A percentile compares a stretch with the other conserved stretches of the same genome.
Conservation (phyloP, 2,113 vertebrate species). For the Daphoenositta chrysoptera region DNA sequence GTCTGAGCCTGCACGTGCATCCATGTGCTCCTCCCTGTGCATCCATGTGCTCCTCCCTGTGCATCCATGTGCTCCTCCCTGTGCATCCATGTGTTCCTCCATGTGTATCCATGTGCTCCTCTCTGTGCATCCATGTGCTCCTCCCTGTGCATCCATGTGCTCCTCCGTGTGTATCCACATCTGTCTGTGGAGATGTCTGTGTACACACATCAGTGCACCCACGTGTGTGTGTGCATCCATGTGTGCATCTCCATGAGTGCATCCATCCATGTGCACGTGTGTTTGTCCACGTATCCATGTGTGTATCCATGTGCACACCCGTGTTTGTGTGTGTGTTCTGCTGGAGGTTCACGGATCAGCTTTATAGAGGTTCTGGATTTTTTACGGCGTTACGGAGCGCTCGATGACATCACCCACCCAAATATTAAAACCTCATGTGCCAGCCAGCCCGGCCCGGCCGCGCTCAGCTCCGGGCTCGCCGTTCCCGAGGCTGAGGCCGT, state of each 20-base stretch:
- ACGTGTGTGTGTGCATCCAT: background rate
- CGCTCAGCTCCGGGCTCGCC: accelerated
- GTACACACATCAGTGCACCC: accelerated
- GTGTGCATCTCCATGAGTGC: no score
- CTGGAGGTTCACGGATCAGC: background rate
- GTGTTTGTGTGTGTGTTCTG: background rate
- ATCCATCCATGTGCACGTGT: accelerated
- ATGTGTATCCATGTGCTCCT: no score
- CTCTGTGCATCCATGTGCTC: no score
- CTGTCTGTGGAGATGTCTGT: background rate
- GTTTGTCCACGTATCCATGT: no score
- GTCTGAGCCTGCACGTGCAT: background rate
- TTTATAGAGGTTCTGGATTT: conserved; percentile 35
- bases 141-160: background rate
- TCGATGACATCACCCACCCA: conserved; percentile 13
- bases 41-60: no score
- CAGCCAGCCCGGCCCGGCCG: background rate
- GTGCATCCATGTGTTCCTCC: background rate
- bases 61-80: no score
- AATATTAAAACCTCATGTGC: conserved; percentile 24
- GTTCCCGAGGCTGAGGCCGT: background rate
- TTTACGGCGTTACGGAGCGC: background rate
- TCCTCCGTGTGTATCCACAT: no score
- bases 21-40: accelerated
- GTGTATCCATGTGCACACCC: background rate